Base-by-base conservation (phyloP, 2,888 invertebrate genomes). In the Harpalus rubripes region DNA sequence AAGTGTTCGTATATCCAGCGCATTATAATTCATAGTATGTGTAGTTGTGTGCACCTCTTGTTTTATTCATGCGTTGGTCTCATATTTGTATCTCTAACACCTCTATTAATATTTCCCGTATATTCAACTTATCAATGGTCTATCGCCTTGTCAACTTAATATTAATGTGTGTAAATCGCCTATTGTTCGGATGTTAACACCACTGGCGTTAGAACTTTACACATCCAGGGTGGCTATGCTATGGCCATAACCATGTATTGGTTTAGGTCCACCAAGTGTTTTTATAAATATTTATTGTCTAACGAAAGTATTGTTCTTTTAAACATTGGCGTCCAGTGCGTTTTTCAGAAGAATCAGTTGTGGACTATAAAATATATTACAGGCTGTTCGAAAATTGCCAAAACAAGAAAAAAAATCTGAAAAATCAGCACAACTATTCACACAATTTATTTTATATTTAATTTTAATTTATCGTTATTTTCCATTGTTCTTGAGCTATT, bases 121-220 rank as follows among this genome's bases (percentile, higher is more conserved):
- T 74, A 5, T 63, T 22, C 68, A 44, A 44, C 18, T 32, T 68
- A 18, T 63, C 26, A 12, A 22, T 39, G 16, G 5, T 74, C 41
- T 74, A 41, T 26, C 72, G 44, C 18, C 41, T 74, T 74, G 78
- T 78, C 78, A 52, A 72, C 58, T 82, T 72, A 76, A 83, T 83
- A 76, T 83, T 76, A 83, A 83, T 83, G 61, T 83, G 83, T 83
- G 83, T 83, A 83, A 83, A 83, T 83, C 41, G 76, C 39, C 74
- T 59, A 83, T 83, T 83, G 83, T 83, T 83, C 83, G 18, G 59
- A 61, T 83, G 83, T 83, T 83, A 83, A 83, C 83, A 83, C 83
- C 61, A 74, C 58, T 76, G 59, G 81, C 63, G 63, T 16, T 39
- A 16, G 22, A 81, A 61, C 16, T 52, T 52, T 52, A 52, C 44